A percentile compares a stretch with the other conserved stretches of the same genome.
These are phyloP conservation scores for Ennomos quercinarius DNA, from an alignment of 2,888 invertebrate species.

Conservation along the genomic window DNA sequence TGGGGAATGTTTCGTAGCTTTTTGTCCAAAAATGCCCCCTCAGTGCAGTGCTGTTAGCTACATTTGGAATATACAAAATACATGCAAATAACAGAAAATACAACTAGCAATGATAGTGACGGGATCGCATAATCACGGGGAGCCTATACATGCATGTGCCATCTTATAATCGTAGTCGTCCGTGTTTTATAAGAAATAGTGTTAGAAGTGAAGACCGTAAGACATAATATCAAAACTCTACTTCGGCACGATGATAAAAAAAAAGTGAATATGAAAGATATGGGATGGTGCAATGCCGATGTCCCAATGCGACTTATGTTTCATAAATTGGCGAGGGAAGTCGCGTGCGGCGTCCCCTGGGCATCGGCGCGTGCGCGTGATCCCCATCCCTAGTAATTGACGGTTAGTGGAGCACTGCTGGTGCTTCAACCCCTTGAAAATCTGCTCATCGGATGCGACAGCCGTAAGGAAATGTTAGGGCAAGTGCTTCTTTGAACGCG, in stretches of 20 bases:
- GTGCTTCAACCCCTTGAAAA: constrained; percentile 72
- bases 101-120: too few relatives aligned
- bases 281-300: constrained; percentile 38
- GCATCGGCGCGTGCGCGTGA: constrained; percentile 69
- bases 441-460: constrained; percentile 75
- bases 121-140: too few relatives aligned
- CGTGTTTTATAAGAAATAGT: too few relatives aligned
- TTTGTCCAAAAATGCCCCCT: too few relatives aligned
- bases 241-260: constrained; percentile 6
- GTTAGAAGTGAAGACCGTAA: constrained; percentile 6
- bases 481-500: constrained; percentile 49
- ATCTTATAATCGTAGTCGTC: too few relatives aligned
- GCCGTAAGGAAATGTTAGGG: constrained; percentile 63
- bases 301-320: constrained; percentile 57
- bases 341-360: constrained; percentile 75
- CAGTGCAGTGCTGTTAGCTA: too few relatives aligned
- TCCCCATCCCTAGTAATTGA: constrained; percentile 62
- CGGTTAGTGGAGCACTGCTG: constrained; percentile 64
- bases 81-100: too few relatives aligned
- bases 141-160: too few relatives aligned
- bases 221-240: constrained; percentile 19
- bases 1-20: too few relatives aligned
- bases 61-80: too few relatives aligned
- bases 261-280: constrained; percentile 41
- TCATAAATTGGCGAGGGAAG: constrained; percentile 71